Evolutionary conservation across 2,113 vertebrate genomes (phyloP), one percentile per base, ranked within the genome.

Genomic region (Chamaea fasciata): DNA sequence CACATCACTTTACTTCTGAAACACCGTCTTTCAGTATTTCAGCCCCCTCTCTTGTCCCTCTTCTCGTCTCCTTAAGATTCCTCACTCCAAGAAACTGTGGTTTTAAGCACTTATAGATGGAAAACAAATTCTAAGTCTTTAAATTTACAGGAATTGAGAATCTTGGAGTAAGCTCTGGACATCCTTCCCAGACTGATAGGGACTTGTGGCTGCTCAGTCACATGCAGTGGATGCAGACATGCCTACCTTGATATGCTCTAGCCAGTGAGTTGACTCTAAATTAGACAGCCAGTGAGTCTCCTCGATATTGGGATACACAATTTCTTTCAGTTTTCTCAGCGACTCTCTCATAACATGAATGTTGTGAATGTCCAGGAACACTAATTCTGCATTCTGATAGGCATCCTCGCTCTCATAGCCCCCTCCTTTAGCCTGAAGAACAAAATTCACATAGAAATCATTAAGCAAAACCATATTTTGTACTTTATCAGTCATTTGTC

Each of bases 291-390:
- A 99, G 44, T 99, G 99, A 52, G 99, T 99, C 90, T 99, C 99
- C 94, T 99, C 99, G 0, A 99, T 99, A 95, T 98, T 99, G 64
- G 99, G 99, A 92, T 99, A 99, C 11, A 99, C 98, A 62, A 99
- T 98, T 81, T 99, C 99, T 96, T 99, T 99, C 53, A 99, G 98
- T 94, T 99, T 99, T 65, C 99, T 98, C 20, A 99, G 98, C 0
- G 99, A 99, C 95, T 99, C 99, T 78, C 99, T 98, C 99, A 99
- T 99, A 49, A 99, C 99, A 2, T 99, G 99, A 94, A 99, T 99
- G 71, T 99, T 99, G 92, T 99, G 99, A 94, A 99, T 99, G 91
- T 99, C 99, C 96, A 99, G 95, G 92, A 99, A 99, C 89, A 99
- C 98, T 46, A 99, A 96, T 88, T 99, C 99, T 42, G 99, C 99